Base-by-base conservation (phyloP, 2,888 invertebrate genomes). In the Listrodromus nycthemerus region DNA sequence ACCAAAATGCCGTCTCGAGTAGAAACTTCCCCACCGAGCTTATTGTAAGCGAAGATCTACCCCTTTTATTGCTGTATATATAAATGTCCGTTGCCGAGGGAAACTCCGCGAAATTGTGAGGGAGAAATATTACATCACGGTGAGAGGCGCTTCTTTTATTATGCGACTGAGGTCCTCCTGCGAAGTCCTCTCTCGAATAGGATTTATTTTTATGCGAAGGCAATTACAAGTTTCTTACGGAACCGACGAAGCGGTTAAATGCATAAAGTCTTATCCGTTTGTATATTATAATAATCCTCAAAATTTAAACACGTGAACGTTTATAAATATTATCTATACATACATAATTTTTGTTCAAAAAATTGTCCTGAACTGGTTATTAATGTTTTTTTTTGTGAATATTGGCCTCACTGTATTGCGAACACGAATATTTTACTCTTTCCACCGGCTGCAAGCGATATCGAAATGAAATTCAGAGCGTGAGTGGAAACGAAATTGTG, bases 101-200 rank as follows among this genome's bases (percentile, higher is more conserved):
- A 13, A 55, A 55, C 24, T 7, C 50, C 50, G 7, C 41, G 30
- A 48, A 67, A 27, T 48, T 24, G 55, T 55, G 10, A 55, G 24
- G 10, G 21, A 55, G 55, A 55, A 55, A 24, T 16, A 41, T 21
- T 21, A 21, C 24, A 24, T 55, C 55, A 13, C 48, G 6, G 67
- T 67, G 7, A 67, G 45, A 27, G n/a, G n/a, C 24, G 27, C 50
- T 67, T 24, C 48, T 24, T 13, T 48, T 48, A 67, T 48, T 48
- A 67, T 24, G n/a, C 24, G 48, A 67, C 48, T 27, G 27, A 6
- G 7, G 48, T 24, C 21, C 55, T 24, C 24, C 10, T 2, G 7
- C 21, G 13, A 19, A n/a, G n/a, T 16, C 67, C 48, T 67, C 27
- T 50, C 67, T 27, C 27, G 67, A n/a, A 27, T 67, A n/a, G 45